A percentile compares a stretch with the other conserved stretches of the same genome.
Evolutionary conservation across 37 sponge, comb jelly and placozoan genomes (phyloP).

Genomic region (Amphimedon queenslandica): DNA sequence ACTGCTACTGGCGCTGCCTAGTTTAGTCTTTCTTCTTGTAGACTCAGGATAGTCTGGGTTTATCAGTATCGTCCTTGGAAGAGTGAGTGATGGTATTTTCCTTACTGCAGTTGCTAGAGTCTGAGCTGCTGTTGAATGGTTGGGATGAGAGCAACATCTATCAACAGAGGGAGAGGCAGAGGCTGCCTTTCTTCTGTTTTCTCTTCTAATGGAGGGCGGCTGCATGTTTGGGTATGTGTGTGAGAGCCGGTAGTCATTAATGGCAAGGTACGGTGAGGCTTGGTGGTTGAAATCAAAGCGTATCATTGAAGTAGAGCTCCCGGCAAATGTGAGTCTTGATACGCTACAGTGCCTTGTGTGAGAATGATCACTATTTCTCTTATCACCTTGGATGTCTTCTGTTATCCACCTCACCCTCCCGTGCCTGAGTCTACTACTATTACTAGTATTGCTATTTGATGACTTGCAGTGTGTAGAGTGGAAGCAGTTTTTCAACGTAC

Average conservation of each 20-base stretch:
- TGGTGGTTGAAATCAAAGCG: background rate
- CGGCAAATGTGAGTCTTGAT: too few species aligned
- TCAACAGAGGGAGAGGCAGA: too few species aligned
- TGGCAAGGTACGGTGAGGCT: background rate
- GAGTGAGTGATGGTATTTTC: background rate
- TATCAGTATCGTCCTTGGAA: background rate
- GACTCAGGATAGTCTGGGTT: background rate
- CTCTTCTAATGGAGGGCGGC: too few species aligned
- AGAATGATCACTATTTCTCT: too few species aligned
- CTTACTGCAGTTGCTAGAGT: constrained; percentile 4
- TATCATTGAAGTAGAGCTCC: too few species aligned
- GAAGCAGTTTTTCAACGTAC: too few species aligned
- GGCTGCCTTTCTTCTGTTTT: background rate
- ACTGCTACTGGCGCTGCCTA: background rate
- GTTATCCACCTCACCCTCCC: too few species aligned
- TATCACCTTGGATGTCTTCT: too few species aligned
- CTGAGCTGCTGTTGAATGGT: background rate
- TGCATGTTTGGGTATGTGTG: constrained; percentile 50
- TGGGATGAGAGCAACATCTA: background rate
- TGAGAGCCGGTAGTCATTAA: constrained; percentile 19
- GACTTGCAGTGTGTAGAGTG: too few species aligned
- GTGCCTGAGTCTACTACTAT: too few species aligned
- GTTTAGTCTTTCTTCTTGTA: background rate
- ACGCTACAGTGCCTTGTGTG: too few species aligned
- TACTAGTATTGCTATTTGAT: too few species aligned